Percentiles rank a stretch among this genome's conserved stretches.
Evolutionary conservation across 1,140 invertebrate species (phyloP).

Genomic region (Cydia fagiglandana): DNA sequence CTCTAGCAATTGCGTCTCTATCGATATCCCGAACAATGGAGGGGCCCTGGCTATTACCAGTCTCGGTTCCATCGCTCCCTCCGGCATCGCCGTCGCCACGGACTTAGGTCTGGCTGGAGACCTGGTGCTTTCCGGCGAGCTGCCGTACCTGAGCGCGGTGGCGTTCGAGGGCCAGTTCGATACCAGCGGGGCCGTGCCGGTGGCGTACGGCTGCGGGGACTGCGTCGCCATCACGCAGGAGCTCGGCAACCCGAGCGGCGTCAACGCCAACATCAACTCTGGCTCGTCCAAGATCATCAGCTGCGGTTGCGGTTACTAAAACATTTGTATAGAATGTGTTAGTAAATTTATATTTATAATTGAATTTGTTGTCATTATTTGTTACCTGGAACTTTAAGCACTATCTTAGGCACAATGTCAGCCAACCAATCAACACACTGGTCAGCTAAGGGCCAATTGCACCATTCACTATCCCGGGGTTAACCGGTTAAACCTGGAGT

Average conservation of each 20-base stretch:
- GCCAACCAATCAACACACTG: too few relatives aligned
- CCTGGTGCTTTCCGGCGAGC: not conserved
- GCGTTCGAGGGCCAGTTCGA: slow-evolving; percentile 6
- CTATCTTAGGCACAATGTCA: too few relatives aligned
- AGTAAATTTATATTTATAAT: too few relatives aligned
- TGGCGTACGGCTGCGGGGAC: slow-evolving; percentile 28
- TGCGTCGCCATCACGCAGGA: slow-evolving; percentile 3
- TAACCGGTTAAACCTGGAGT: too few relatives aligned
- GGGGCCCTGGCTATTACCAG: slow-evolving; percentile 6
- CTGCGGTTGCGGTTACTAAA: not conserved
- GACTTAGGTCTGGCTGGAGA: not conserved
- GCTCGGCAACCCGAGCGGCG: not conserved
- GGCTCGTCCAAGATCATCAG: not conserved
- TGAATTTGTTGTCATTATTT: too few relatives aligned
- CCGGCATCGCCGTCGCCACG: slow-evolving; percentile 19
- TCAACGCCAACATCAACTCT: not conserved
- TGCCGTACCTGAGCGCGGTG: slow-evolving; percentile 29
- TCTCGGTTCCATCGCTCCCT: slow-evolving; percentile 16
- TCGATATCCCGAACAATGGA: not conserved
- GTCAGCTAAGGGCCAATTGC: too few relatives aligned
- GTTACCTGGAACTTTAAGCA: too few relatives aligned
- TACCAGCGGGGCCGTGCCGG: not conserved
- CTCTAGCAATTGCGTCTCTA: not conserved
- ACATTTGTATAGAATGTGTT: too few relatives aligned
- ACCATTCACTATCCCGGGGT: too few relatives aligned